Percentiles rank a stretch among this genome's conserved stretches.
These are phyloP conservation scores for Agapornis roseicollis DNA, from an alignment of 2,113 vertebrate genomes.

Conservation along the genomic window DNA sequence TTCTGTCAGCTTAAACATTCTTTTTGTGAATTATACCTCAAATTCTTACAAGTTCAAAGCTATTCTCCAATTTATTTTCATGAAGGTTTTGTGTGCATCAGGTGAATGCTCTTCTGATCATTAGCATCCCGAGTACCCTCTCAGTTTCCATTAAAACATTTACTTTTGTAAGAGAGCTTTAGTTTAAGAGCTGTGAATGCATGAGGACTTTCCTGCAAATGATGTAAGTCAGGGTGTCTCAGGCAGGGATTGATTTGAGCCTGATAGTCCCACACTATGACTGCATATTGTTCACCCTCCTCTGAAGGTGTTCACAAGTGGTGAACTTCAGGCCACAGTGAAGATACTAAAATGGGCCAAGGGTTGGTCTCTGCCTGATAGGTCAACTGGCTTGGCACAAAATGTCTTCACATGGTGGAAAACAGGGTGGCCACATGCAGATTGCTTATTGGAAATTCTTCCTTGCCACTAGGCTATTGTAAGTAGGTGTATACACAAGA, in stretches of 20 bases:
- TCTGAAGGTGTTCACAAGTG: neutral
- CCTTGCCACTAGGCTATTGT: neutral
- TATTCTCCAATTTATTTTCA: neutral
- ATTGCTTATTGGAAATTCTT: neutral
- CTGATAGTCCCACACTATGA: neutral
- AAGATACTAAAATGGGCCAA: neutral
- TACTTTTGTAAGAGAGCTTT: neutral
- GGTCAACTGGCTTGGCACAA: neutral
- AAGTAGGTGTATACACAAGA: neutral
- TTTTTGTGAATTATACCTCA: neutral
- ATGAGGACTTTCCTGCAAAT: neutral
- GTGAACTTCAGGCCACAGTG: neutral
- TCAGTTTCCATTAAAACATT: neutral
- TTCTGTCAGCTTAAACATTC: neutral
- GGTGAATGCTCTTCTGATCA: neutral
- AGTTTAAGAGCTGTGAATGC: neutral
- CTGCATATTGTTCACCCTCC: rapidly evolving
- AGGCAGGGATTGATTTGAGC: too few relatives aligned
- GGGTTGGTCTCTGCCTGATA: neutral
- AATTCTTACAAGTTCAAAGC: neutral
- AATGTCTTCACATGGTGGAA: neutral
- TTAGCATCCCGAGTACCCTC: neutral
- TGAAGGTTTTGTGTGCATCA: neutral
- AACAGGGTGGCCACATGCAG: neutral
- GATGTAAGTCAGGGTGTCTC: neutral